phyloP scores from a whole-genome alignment of 2,113 vertebrate species.

The Spea multiplicata region DNA sequence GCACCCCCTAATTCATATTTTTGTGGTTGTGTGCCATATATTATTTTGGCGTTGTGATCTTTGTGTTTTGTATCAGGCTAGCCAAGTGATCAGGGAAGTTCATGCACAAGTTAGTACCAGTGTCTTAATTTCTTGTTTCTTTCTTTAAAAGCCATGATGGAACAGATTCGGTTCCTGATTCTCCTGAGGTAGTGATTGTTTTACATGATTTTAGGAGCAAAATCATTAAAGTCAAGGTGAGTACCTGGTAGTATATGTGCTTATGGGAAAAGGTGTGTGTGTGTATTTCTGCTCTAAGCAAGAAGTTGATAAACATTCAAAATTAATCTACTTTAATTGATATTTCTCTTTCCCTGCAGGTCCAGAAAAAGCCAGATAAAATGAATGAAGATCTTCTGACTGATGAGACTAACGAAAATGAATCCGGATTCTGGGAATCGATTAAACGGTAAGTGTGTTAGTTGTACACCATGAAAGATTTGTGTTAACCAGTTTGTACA shows the following conservation, averaged over 20 bases:
- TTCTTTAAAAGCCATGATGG: conserved; percentile 81
- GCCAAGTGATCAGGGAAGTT: too few relatives aligned
- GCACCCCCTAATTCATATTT: too few relatives aligned
- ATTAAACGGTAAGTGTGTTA: conserved; percentile 77
- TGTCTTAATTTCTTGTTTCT: background rate
- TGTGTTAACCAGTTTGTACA: too few relatives aligned
- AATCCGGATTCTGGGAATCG: conserved; percentile 93
- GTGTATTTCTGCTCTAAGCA: too few relatives aligned
- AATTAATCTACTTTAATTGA: too few relatives aligned
- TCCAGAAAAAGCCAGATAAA: conserved; percentile 95
- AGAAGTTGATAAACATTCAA: too few relatives aligned
- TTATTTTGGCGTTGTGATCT: too few relatives aligned
- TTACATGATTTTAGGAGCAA: conserved; percentile 95
- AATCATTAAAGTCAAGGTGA: conserved; percentile 97
- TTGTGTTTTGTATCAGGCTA: background rate
- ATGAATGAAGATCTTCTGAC: conserved; percentile 92
- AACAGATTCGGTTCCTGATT: conserved; percentile 88
- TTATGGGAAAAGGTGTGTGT: too few relatives aligned
- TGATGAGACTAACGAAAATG: conserved; percentile 80
- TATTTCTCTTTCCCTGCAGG: conserved; percentile 64
- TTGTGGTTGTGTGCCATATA: background rate
- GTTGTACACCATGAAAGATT: too few relatives aligned
- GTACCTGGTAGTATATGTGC: conserved; percentile 27
- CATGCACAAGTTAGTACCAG: background rate
- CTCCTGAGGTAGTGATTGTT: conserved; percentile 82